Evolutionary conservation across 2,113 vertebrate genomes (phyloP), one percentile per base, ranked within the genome.

Genomic region (Rhinolophus sinicus): DNA sequence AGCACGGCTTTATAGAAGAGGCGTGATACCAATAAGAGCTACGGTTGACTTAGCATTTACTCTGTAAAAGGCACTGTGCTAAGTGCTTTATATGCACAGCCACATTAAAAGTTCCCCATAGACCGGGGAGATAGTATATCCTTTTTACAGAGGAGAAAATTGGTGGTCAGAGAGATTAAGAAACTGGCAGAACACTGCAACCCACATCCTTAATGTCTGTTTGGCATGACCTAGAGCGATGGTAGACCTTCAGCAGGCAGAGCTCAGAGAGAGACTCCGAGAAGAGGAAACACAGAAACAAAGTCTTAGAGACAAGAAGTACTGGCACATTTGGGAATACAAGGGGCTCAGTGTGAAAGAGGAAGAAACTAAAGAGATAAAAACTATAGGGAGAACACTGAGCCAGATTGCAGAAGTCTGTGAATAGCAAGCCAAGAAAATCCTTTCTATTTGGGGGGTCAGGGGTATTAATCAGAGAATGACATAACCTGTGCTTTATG

Each of bases 1-100:
- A 30, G 60, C 30, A 9, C 6, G 6, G 78, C 26, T 60, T 90
- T 47, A 12, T 50, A 15, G 33, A 44, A 65, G 52, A 80, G 26
- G 24, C 1, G 0, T 3, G n/a, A 11, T 44, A 19, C 14, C 30
- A n/a, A 0, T 16, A 56, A 64, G 52, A 72, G 30, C 4, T 9
- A 33, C 64, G 28, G 28, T 77, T 62, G 24, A 22, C 14, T 72
- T 28, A 40, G 28, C 44, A n/a, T 56, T 70, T 60, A 40, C 22
- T 86, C 35, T 21, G 13, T 35, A 18, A 30, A 21, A 62, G 56
- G 65, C 73, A 40, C 40, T 10, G 21, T 47, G 56, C 56, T 80
- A 22, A 72, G 67, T 8, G 35, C 12, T 28, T 70, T 86, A 54
- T 8, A 13, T 47, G 50, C 18, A 60, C 81, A 47, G 40, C 72